Base-by-base conservation (phyloP, 2,888 invertebrate genomes). In the Drosophila macrospina region DNA sequence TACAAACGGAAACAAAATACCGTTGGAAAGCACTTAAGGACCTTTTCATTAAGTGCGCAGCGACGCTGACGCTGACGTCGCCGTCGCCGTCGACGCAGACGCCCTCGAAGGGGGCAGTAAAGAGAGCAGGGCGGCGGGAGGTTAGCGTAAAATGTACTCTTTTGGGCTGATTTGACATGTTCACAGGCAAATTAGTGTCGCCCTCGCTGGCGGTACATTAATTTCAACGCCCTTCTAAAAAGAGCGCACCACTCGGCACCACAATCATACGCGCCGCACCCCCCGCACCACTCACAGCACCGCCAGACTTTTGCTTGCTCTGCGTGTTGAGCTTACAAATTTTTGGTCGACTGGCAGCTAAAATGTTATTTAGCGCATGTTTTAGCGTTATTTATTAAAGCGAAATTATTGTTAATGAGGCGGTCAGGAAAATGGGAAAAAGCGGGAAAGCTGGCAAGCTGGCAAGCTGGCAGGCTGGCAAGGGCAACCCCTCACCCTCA, bases 1-100 rank as follows among this genome's bases (percentile, higher is more conserved):
- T 77, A 90, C 85, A 89, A 90, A 90, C 90, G 90, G 90, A 90
- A 90, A 90, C 90, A 90, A 90, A 90, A 88, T 89, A 85, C 89
- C 90, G 88, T 89, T 89, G 88, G 84, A 90, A 90, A 89, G 89
- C 86, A 90, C 90, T 90, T 89, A 89, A 89, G 86, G 88, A 86
- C 89, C 90, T 87, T 90, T 89, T 86, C 90, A 90, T 88, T 89
- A 89, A 86, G 89, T 84, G 85, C 71, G 73, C 77, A 64, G 71
- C 66, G 69, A 41, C 61, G 64, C 20, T 11, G 39, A 45, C 65
- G 42, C 1, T 7, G 24, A 26, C 24, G 62, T 24, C 62, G 36
- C 34, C 55, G 39, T 37, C 62, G 37, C 37, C 54, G 34, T 37
- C 52, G 15, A 44, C 36, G 42, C 15, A 36, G 28, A n/a, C 6